Percentiles rank a stretch among this genome's conserved stretches.
phyloP scores from a whole-genome alignment of 2,797 vertebrate genomes.

The Denticeps clupeoides region DNA sequence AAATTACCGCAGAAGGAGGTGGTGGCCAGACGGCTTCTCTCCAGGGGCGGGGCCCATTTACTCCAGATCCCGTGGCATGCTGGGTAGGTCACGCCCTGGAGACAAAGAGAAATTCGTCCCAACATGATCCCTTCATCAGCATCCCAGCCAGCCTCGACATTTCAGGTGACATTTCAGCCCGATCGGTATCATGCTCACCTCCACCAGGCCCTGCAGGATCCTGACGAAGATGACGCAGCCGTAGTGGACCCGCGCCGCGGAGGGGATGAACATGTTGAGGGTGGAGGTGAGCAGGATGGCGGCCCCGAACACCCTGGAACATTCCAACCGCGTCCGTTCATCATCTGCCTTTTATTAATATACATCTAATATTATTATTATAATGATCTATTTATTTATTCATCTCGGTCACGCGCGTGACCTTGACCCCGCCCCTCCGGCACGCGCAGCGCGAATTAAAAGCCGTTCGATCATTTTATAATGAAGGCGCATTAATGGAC shows the following conservation, averaged over 20 bases:
- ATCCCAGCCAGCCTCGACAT: no score
- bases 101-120: slow-evolving; percentile 8
- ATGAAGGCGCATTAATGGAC: no score
- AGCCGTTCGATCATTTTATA: background rate
- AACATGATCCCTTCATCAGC: no score
- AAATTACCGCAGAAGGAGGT: slow-evolving; percentile 88
- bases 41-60: slow-evolving; percentile 93
- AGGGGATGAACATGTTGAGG: slow-evolving; percentile 93
- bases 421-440: slow-evolving; percentile 13
- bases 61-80: slow-evolving; percentile 97
- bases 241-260: slow-evolving; percentile 83
- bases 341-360: background rate
- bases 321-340: background rate
- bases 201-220: slow-evolving; percentile 91
- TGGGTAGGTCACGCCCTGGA: slow-evolving; percentile 90
- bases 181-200: no score
- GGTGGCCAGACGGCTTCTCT: slow-evolving; percentile 89
- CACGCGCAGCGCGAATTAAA: slow-evolving; percentile 10
- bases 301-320: slow-evolving; percentile 84
- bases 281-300: slow-evolving; percentile 87
- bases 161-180: no score
- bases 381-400: slow-evolving; percentile 18
- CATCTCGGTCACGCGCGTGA: slow-evolving; percentile 30
- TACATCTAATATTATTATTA: background rate
- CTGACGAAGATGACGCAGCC: slow-evolving; percentile 92